phyloP scores from a whole-genome alignment of 1,140 invertebrate genomes.

The Cyrtorhinus lividipennis region DNA sequence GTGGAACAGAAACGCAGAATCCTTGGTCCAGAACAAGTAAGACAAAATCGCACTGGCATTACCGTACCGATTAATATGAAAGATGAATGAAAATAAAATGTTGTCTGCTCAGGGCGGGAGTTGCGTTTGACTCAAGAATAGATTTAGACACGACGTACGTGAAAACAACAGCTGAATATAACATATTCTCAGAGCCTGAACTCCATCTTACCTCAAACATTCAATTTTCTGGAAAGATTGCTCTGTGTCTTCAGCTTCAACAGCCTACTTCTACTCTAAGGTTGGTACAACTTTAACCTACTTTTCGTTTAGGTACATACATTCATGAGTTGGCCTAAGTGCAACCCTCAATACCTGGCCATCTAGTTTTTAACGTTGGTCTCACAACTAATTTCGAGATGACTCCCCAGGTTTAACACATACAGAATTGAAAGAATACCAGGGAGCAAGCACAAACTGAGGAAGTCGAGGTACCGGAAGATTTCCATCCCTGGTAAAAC shows the following conservation, averaged over 20 bases:
- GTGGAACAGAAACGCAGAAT: slow-evolving; percentile 75
- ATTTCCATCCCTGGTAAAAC: slow-evolving; percentile 45
- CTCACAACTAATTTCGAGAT: background rate
- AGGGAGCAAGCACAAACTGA: slow-evolving; percentile 45
- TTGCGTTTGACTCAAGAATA: slow-evolving; percentile 50
- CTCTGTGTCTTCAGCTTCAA: slow-evolving; percentile 64
- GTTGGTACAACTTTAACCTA: slow-evolving; percentile 31
- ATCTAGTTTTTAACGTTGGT: too few species aligned
- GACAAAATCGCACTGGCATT: too few species aligned
- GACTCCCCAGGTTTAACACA: slow-evolving; percentile 40
- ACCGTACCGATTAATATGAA: too few species aligned
- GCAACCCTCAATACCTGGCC: too few species aligned
- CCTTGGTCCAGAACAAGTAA: slow-evolving; percentile 60
- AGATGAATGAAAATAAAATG: too few species aligned
- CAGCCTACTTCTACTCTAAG: slow-evolving; percentile 50
- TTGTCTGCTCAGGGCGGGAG: slow-evolving; percentile 52
- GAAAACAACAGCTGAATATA: slow-evolving; percentile 50
- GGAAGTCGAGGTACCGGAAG: slow-evolving; percentile 38
- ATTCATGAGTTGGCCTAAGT: too few species aligned
- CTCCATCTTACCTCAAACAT: slow-evolving; percentile 61
- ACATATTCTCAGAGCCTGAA: slow-evolving; percentile 51
- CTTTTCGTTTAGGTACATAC: too few species aligned
- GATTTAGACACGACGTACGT: slow-evolving; percentile 52
- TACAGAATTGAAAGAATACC: slow-evolving; percentile 53
- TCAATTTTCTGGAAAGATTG: slow-evolving; percentile 60